These are phyloP conservation scores for Vollenhovia emeryi DNA, from an alignment of 1,140 invertebrate genomes.

Conservation along the genomic window DNA sequence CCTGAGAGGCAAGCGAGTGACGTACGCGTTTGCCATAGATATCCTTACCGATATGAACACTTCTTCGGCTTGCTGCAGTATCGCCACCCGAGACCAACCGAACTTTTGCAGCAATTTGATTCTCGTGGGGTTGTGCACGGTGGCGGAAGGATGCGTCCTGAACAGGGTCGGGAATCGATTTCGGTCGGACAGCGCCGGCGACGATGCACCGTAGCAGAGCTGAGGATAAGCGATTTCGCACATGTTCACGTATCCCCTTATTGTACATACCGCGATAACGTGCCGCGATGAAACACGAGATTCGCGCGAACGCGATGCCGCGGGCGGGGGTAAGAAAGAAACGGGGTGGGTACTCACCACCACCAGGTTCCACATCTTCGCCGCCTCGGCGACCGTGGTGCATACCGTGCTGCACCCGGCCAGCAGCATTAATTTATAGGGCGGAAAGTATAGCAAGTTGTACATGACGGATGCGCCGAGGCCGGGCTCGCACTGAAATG, in stretches of 20 bases:
- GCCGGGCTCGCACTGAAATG: slow-evolving; percentile 97
- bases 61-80: slow-evolving; percentile 99
- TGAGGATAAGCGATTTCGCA: slow-evolving; percentile 84
- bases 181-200: slow-evolving; percentile 98
- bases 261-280: not conserved
- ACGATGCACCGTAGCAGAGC: slow-evolving; percentile 99
- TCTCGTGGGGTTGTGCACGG: slow-evolving; percentile 99
- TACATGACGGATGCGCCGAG: slow-evolving; percentile 99
- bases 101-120: slow-evolving; percentile 99
- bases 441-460: slow-evolving; percentile 98
- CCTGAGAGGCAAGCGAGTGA: not conserved
- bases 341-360: slow-evolving; percentile 91
- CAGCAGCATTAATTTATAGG: slow-evolving; percentile 97
- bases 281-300: not conserved
- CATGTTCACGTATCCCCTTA: not conserved
- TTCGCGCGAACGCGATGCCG: not conserved
- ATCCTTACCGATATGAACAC: slow-evolving; percentile 97
- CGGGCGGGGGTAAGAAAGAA: not conserved
- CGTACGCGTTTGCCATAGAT: not conserved
- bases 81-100: slow-evolving; percentile 98
- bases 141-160: slow-evolving; percentile 99
- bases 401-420: slow-evolving; percentile 99
- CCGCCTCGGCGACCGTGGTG: slow-evolving; percentile 99
- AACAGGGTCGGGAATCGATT: slow-evolving; percentile 99
- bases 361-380: slow-evolving; percentile 99